These are phyloP conservation scores for Sardinella longiceps DNA, from an alignment of 2,797 vertebrate genomes.

Conservation along the genomic window DNA sequence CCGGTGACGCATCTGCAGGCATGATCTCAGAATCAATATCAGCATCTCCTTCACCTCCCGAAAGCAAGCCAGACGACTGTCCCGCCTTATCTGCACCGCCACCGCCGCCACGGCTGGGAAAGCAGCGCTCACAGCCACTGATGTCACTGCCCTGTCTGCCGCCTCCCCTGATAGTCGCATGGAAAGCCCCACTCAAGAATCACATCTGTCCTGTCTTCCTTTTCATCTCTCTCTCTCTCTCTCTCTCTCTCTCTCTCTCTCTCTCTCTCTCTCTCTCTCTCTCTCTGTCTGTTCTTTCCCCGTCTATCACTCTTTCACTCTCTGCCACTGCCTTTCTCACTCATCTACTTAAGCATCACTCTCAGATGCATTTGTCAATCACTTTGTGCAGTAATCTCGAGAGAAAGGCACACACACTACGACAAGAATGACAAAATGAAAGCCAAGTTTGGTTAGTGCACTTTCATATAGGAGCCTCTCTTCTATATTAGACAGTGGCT, in stretches of 20 bases:
- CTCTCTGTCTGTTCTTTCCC: background rate
- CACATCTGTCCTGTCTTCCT: constrained; percentile 24
- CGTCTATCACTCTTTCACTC: background rate
- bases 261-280: background rate
- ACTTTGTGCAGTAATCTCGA: constrained; percentile 38
- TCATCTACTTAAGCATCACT: constrained; percentile 18
- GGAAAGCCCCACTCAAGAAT: constrained; percentile 61
- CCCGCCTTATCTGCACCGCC: constrained; percentile 57
- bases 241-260: constrained; percentile 40
- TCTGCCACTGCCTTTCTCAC: constrained; percentile 11
- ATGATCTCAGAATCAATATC: constrained; percentile 63
- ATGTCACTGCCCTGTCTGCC: constrained; percentile 48
- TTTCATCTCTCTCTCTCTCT: constrained; percentile 24
- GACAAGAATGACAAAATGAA: constrained; percentile 14
- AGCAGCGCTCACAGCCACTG: constrained; percentile 30
- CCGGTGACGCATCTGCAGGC: constrained; percentile 32
- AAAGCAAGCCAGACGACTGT: constrained; percentile 50
- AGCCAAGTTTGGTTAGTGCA: constrained; percentile 33
- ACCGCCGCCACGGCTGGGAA: constrained; percentile 36
- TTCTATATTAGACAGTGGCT: background rate
- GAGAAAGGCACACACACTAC: constrained; percentile 21
- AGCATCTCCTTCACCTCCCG: constrained; percentile 58
- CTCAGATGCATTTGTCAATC: background rate
- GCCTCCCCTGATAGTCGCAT: constrained; percentile 33
- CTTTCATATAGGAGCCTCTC: constrained; percentile 29